Percentiles rank a stretch among this genome's conserved stretches.
These are phyloP conservation scores for Crotalus horridus DNA, from an alignment of 2,113 vertebrate species.

Conservation along the genomic window DNA sequence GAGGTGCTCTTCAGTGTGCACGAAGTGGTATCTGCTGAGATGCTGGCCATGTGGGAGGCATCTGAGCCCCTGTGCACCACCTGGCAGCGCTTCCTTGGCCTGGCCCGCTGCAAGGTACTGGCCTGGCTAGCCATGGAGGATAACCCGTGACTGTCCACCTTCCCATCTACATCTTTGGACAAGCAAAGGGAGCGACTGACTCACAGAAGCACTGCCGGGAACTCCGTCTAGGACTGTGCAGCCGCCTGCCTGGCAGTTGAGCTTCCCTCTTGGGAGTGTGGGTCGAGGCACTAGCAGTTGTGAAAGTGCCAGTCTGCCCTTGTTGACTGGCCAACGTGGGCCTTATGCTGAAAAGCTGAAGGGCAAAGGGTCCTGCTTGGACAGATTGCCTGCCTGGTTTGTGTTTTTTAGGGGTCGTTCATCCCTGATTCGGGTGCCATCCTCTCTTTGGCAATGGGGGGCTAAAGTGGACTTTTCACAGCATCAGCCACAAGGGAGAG, in stretches of 20 bases:
- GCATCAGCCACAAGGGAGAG: background rate
- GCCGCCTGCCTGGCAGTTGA: background rate
- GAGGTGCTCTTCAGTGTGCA: constrained; percentile 80
- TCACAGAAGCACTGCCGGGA: background rate
- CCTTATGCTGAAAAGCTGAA: too few species aligned
- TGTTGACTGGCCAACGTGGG: background rate
- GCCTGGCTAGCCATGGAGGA: background rate
- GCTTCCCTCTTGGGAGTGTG: background rate
- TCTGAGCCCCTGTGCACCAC: constrained; percentile 68
- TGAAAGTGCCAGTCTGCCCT: background rate
- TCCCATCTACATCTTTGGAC: background rate
- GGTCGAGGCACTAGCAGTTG: background rate
- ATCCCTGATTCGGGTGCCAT: background rate
- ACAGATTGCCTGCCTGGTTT: too few species aligned
- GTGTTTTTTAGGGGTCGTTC: background rate
- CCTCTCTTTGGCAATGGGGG: too few species aligned
- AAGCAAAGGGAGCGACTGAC: background rate
- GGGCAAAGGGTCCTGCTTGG: too few species aligned
- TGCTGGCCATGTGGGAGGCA: constrained; percentile 74
- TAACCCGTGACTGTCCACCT: background rate
- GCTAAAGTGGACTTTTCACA: background rate
- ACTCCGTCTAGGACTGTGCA: background rate
- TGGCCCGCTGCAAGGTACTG: constrained; percentile 71
- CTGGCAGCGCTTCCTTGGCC: constrained; percentile 68
- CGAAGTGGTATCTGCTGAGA: constrained; percentile 66